A percentile compares a stretch with the other conserved stretches of the same genome.
Evolutionary conservation across 2,888 invertebrate genomes (phyloP).

Genomic region (Bursaphelenchus okinawaensis): DNA sequence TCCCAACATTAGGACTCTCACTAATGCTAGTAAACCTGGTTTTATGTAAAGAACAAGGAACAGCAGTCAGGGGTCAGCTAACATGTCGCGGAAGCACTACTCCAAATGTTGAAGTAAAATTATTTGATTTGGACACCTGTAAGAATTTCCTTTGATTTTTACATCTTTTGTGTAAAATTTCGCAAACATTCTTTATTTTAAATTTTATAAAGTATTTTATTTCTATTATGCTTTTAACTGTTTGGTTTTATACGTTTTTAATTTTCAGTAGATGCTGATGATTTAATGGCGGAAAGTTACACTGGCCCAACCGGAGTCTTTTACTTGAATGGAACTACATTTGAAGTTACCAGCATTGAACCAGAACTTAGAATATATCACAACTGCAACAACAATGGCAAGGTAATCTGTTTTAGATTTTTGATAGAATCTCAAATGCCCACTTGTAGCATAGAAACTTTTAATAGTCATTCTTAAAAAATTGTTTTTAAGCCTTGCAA

Average conservation of each 20-base stretch:
- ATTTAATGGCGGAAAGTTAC: conserved; percentile 16
- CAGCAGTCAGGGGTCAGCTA: conserved; percentile 18
- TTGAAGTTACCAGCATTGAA: conserved; percentile 12
- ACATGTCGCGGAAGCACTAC: conserved; percentile 6
- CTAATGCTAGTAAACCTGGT: neutral
- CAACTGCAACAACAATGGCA: conserved; percentile 14
- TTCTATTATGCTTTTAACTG: too few relatives aligned
- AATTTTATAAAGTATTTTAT: too few relatives aligned
- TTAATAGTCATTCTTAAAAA: too few relatives aligned
- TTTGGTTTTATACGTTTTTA: too few relatives aligned
- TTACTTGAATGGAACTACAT: conserved; percentile 14
- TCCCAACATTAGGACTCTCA: neutral
- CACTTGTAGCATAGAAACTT: too few relatives aligned
- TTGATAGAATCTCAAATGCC: too few relatives aligned
- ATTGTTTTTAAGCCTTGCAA: conserved; percentile 13
- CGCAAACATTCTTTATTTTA: too few relatives aligned
- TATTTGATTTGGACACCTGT: conserved; percentile 17
- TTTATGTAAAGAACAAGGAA: conserved; percentile 10
- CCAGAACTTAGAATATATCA: conserved; percentile 16
- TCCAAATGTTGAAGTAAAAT: conserved; percentile 14
- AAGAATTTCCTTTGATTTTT: conserved; percentile 3
- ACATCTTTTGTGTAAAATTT: too few relatives aligned
- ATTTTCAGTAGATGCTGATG: conserved; percentile 16
- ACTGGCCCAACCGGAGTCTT: conserved; percentile 15
- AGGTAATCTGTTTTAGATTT: conserved; percentile 7